Base-by-base conservation (phyloP, 2,888 invertebrate species). In the Lottia gigantea region DNA sequence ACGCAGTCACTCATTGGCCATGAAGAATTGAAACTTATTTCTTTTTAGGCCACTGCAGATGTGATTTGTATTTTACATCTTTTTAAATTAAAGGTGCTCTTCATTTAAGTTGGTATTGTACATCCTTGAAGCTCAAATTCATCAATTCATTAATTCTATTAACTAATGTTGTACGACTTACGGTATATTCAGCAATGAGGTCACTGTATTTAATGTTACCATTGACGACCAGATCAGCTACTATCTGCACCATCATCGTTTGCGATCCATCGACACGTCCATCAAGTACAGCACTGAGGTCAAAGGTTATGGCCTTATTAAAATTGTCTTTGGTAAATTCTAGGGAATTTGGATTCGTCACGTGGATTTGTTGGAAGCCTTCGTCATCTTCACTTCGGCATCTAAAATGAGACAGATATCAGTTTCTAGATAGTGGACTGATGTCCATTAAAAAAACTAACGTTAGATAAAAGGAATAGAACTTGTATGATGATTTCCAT, bases 281-380 rank as follows among this genome's bases (percentile, higher is more conserved):
- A 62, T 74, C 74, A 25, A 70, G 62, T n/a, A 40, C 23, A n/a
- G 71, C 70, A 40, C 25, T 26, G n/a, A 74, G 15, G 12, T 15
- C 55, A 26, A 72, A 46, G 16, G 8, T 69, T 3, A 68, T 31
- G 14, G 31, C 25, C 62, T 66, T 46, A n/a, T 40, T 49, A 16
- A 25, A 47, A 65, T 62, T 62, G 16, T 16, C 16, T n/a, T 25
- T 23, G 11, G 15, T 49, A n/a, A 67, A 25, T 46, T 46, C 55
- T 6, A 46, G 47, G n/a, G 25, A 15, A 23, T 40, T 46, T 25
- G 61, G 47, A 26, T 67, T 67, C 61, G 67, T 23, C 26, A 65
- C 67, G n/a, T 70, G 67, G 14, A 68, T 69, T 15, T 65, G 67
- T 1, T 49, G 49, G 23, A 68, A 67, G 12, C n/a, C 66, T 3